Percentiles rank a stretch among this genome's conserved stretches.
Conservation (phyloP, 2,888 invertebrate species). For the Amphipoea lucens region DNA sequence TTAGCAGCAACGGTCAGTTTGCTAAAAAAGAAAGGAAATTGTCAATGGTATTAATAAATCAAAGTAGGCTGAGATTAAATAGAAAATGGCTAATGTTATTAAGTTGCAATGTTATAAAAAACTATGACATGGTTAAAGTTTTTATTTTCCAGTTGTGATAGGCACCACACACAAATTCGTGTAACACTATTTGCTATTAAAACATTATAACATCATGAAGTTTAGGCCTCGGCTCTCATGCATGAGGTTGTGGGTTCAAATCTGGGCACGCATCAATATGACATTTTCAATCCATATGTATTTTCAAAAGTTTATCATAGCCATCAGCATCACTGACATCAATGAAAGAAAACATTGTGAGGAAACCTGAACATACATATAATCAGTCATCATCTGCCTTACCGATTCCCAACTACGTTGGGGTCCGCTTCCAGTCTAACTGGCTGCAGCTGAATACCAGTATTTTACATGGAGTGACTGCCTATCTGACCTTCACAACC, state of each 20-base stretch:
- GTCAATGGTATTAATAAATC: not conserved
- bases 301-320: not conserved
- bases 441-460: no score
- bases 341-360: not conserved
- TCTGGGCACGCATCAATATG: not conserved
- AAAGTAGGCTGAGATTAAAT: not conserved
- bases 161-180: not conserved
- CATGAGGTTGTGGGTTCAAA: not conserved
- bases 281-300: not conserved
- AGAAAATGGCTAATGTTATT: not conserved
- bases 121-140: no score
- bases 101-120: not conserved
- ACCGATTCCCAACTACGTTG: no score
- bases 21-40: conserved; percentile 29
- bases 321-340: not conserved
- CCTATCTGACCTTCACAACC: no score
- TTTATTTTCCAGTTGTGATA: not conserved
- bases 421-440: no score
- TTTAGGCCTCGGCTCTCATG: not conserved
- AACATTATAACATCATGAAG: not conserved
- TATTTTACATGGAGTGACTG: no score
- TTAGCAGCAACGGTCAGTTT: conserved; percentile 22
- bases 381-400: not conserved
- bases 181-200: not conserved
- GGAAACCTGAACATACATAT: not conserved